Conservation (phyloP, 1,140 invertebrate genomes). For the Zaprionus kolodkinae region DNA sequence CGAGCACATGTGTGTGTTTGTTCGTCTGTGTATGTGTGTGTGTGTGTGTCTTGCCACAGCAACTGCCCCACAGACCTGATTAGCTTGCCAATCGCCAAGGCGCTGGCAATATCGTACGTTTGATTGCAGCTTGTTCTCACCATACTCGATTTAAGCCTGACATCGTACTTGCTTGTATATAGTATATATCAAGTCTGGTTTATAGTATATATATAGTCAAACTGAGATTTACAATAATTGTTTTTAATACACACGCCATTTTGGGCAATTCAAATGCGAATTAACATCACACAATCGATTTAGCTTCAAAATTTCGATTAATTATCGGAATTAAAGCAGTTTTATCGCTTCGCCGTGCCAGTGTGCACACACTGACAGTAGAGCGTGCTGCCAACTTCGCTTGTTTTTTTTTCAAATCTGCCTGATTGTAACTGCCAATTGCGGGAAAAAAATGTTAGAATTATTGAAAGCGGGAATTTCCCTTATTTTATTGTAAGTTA, state of each 20-base stretch:
- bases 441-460: too few species aligned
- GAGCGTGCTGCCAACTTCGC: too few species aligned
- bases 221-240: background rate
- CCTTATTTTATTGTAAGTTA: too few species aligned
- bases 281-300: background rate
- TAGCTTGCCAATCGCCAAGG: constrained; percentile 33
- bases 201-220: background rate
- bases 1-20: constrained; percentile 12
- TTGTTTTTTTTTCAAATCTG: too few species aligned
- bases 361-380: too few species aligned
- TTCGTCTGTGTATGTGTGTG: constrained; percentile 7
- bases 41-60: constrained; percentile 10
- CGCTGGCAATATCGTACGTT: constrained; percentile 1
- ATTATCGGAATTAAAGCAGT: too few species aligned
- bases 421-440: too few species aligned
- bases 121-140: constrained; percentile 3
- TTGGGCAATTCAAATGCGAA: background rate
- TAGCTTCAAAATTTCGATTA: too few species aligned
- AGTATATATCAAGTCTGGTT: too few species aligned
- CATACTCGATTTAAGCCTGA: background rate
- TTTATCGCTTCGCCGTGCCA: too few species aligned
- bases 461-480: too few species aligned
- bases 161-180: background rate
- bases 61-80: constrained; percentile 37
- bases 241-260: background rate